Percentiles rank a stretch among this genome's conserved stretches.
phyloP scores from a whole-genome alignment of 2,113 vertebrate species.

The Nothobranchius kuhntae region DNA sequence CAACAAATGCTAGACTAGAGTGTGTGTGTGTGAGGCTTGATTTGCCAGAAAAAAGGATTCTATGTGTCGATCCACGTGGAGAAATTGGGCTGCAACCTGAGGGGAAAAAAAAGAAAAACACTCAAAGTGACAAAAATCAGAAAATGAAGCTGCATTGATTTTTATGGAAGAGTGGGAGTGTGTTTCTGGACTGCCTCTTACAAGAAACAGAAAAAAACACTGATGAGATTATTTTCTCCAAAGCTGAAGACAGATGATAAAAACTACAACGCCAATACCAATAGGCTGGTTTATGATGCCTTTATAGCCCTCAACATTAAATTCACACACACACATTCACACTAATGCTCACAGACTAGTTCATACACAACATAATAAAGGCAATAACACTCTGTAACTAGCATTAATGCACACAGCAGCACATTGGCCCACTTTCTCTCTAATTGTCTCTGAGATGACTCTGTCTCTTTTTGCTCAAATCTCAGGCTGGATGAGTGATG shows the following conservation, averaged over 20 bases:
- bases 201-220: conserved; percentile 7
- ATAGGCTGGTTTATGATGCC: conserved; percentile 24
- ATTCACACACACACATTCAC: conserved; percentile 24
- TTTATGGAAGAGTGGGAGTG: conserved; percentile 17
- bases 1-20: too few species aligned
- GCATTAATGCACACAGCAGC: conserved; percentile 30
- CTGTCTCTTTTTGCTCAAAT: conserved; percentile 47
- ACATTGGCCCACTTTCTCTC: conserved; percentile 29
- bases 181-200: conserved; percentile 13
- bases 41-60: conserved; percentile 17
- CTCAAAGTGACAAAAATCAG: conserved; percentile 26
- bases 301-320: conserved; percentile 23
- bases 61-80: conserved; percentile 11
- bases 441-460: conserved; percentile 60
- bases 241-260: conserved; percentile 33
- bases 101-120: conserved; percentile 30
- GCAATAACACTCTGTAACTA: conserved; percentile 26
- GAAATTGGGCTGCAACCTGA: background rate
- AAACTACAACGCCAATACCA: conserved; percentile 26
- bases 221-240: conserved; percentile 25
- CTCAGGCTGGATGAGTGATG: conserved; percentile 41
- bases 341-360: conserved; percentile 7
- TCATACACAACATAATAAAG: conserved; percentile 10
- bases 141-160: conserved; percentile 46
- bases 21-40: conserved; percentile 2